Evolutionary conservation across 2,113 vertebrate species (phyloP), one percentile per base, ranked within the genome.

Genomic region (Malurus alboscapulatus): DNA sequence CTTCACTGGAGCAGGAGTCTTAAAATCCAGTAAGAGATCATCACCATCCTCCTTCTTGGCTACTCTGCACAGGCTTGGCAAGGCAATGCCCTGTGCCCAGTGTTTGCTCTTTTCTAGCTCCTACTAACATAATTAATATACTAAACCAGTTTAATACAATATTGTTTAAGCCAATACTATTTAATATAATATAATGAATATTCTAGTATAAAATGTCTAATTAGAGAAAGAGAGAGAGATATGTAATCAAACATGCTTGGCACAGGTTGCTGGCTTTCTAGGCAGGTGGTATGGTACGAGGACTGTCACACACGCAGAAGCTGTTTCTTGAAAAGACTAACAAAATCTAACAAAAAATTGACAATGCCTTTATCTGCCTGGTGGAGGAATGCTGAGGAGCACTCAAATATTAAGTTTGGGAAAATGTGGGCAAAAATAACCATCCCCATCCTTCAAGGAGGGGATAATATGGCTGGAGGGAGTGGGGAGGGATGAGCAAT

Each of bases 401-500:
- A 0, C 55, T 54, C 18, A 85, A 30, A 48, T 44, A 62, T 0
- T 2, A 12, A 67, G 16, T 34, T 55, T 47, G 24, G 77, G 32
- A 29, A 91, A 77, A 58, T 5, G 2, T 2, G 47, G 61, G 44
- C 29, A 58, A 74, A 90, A 88, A 40, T 19, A 73, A 66, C 36
- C 47, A 27, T 13, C 24, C 15, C n/a, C 21, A 51, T 54, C 19
- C 83, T 47, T 57, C 1, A 0, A 54, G 62, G 29, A 57, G 34
- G 29, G 47, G 61, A 62, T 62, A 62, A 32, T 15, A 50, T 1
- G 25, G 54, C 63, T 48, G 38, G 45, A 36, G 50, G 45, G 57
- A 47, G 53, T 2, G 5, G 45, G n/a, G 17, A 59, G 27, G 26
- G 51, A 26, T 55, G 22, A 61, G 30, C 30, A 38, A 68, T 55